phyloP scores from a whole-genome alignment of 2,797 vertebrate genomes.

The Sebastes iracundus region DNA sequence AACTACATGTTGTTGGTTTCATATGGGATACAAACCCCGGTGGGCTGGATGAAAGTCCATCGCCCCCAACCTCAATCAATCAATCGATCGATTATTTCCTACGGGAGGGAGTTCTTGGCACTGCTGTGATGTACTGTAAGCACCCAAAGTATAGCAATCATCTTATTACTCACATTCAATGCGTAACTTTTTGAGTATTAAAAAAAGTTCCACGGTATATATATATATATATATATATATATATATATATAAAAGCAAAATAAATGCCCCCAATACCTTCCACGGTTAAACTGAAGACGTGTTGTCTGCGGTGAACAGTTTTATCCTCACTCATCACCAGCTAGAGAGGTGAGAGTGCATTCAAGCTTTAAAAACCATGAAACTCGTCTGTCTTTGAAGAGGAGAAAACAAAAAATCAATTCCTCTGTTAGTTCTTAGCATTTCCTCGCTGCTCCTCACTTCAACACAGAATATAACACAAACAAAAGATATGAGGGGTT shows the following conservation, averaged over 20 bases:
- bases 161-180: not conserved
- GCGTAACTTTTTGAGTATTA: too few species aligned
- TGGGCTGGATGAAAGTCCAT: too few species aligned
- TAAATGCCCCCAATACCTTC: too few species aligned
- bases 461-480: not conserved
- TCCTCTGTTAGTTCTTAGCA: not conserved
- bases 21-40: too few species aligned
- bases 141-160: not conserved
- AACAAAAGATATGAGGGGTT: not conserved
- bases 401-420: not conserved
- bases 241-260: too few species aligned
- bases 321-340: not conserved
- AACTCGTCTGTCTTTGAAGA: slow-evolving; percentile 25
- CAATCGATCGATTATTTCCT: not conserved
- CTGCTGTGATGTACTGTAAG: not conserved
- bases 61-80: too few species aligned
- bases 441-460: not conserved
- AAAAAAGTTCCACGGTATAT: too few species aligned
- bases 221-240: too few species aligned
- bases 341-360: not conserved
- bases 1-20: too few species aligned
- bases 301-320: not conserved
- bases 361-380: slow-evolving; percentile 16
- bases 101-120: not conserved
- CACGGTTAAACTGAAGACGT: not conserved